phyloP scores from a whole-genome alignment of 2,113 vertebrate species.

The Dicaeum eximium region DNA sequence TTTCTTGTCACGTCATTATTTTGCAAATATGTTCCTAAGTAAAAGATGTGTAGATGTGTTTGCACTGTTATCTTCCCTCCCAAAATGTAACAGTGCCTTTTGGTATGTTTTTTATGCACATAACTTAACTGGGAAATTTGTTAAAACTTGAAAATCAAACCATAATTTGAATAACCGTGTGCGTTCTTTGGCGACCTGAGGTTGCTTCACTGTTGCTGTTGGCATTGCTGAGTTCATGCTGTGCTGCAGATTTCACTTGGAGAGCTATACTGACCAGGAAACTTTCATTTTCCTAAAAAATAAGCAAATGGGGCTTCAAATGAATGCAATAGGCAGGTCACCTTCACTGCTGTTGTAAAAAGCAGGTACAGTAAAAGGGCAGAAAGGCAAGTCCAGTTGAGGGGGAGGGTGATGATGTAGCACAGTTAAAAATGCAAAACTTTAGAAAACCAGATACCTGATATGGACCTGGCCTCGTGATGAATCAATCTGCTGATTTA shows the following conservation, averaged over 20 bases:
- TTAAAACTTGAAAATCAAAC: constrained; percentile 2
- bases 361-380: background rate
- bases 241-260: background rate
- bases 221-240: background rate
- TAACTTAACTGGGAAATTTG: background rate
- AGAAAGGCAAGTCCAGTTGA: background rate
- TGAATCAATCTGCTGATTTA: background rate
- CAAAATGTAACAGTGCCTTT: background rate
- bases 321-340: background rate
- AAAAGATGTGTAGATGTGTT: background rate
- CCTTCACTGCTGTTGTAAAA: background rate
- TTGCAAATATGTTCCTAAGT: background rate
- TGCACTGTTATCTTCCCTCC: background rate
- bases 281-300: background rate
- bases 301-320: background rate
- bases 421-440: background rate
- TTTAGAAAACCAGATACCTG: background rate
- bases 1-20: background rate
- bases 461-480: background rate
- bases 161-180: background rate
- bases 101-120: background rate
- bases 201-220: background rate
- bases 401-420: background rate
- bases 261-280: background rate
- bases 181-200: background rate